Conservation (phyloP, 2,797 vertebrate genomes). For the Halcyon chelicuti region DNA sequence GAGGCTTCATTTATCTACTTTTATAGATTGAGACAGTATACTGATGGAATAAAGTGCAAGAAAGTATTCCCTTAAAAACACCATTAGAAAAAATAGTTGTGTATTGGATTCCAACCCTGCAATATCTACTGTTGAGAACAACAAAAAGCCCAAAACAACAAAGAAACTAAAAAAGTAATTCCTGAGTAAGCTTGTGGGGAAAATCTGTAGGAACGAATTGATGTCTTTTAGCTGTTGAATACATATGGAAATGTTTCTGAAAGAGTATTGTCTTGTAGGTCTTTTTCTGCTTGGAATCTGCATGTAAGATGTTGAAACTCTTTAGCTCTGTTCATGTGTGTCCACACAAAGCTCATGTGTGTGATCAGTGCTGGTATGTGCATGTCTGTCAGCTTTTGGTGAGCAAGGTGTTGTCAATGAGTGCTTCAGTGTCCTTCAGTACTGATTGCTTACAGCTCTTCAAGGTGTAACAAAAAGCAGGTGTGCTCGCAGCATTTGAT, state of each 20-base stretch:
- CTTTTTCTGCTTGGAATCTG: not conserved
- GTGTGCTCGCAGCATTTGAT: not conserved
- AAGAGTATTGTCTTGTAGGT: not conserved
- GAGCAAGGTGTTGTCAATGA: conserved; percentile 13
- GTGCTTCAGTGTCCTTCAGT: not conserved
- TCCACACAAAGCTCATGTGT: not conserved
- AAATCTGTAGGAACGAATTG: not conserved
- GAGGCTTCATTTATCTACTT: not conserved
- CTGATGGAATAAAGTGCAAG: not conserved
- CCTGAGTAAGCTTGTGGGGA: not conserved
- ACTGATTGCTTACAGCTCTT: not conserved
- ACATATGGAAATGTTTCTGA: not conserved
- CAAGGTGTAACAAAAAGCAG: not conserved
- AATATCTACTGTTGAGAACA: not conserved
- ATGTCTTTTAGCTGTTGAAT: not conserved
- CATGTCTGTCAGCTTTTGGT: not conserved
- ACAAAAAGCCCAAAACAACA: not conserved
- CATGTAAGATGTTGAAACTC: not conserved
- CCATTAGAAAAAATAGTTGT: not conserved
- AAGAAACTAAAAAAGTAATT: not conserved
- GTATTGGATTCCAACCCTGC: not conserved
- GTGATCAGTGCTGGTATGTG: not conserved
- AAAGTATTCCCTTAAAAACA: not conserved
- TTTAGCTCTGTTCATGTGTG: not conserved
- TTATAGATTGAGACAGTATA: not conserved